Conservation (phyloP, 2,113 vertebrate species). For the Scytalopus superciliaris region DNA sequence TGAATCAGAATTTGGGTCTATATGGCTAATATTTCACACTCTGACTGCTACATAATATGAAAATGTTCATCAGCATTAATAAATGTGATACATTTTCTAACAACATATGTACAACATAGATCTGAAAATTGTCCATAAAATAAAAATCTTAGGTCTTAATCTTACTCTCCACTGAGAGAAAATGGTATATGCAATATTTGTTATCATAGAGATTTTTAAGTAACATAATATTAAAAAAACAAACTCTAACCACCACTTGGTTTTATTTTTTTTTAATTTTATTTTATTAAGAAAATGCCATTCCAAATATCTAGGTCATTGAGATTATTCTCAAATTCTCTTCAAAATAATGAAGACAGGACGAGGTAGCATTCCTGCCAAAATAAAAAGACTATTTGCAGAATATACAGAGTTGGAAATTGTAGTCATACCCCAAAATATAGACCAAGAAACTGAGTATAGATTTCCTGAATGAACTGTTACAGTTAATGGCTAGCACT, state of each 20-base stretch:
- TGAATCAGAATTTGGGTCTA: neutral
- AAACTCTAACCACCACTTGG: neutral
- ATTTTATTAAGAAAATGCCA: neutral
- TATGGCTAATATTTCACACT: neutral
- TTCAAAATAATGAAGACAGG: neutral
- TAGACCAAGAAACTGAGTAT: neutral
- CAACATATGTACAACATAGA: neutral
- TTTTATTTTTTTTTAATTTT: fast-evolving
- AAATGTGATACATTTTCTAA: neutral
- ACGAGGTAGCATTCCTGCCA: neutral
- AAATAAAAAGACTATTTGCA: neutral
- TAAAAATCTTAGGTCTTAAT: neutral
- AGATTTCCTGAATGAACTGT: neutral
- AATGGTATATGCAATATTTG: neutral
- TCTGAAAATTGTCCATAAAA: neutral
- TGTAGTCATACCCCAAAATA: neutral
- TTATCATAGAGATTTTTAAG: neutral
- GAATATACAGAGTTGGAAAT: neutral
- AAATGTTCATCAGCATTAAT: neutral
- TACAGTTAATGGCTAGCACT: neutral
- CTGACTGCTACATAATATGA: neutral
- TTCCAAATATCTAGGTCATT: neutral
- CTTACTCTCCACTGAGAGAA: neutral
- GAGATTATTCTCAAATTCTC: neutral
- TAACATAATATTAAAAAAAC: neutral